phyloP scores from a whole-genome alignment of 2,888 invertebrate genomes.

The Hoplodrina blanda region DNA sequence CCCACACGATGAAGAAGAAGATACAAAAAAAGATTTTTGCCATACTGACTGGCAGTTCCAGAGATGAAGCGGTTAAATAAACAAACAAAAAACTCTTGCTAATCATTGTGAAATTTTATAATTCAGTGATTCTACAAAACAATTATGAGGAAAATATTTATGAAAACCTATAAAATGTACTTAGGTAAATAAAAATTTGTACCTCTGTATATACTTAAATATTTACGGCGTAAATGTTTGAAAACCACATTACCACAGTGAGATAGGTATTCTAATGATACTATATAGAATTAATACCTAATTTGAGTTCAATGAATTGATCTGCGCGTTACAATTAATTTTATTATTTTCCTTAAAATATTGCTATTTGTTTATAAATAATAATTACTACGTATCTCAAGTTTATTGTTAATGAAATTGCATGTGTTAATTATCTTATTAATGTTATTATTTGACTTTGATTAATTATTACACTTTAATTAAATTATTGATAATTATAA shows the following conservation, averaged over 20 bases:
- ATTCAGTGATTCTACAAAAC: background rate
- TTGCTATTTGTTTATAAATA: slow-evolving; percentile 27
- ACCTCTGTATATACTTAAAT: slow-evolving; percentile 11
- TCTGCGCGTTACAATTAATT: slow-evolving; percentile 37
- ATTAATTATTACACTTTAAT: slow-evolving; percentile 25
- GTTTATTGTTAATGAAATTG: slow-evolving; percentile 50
- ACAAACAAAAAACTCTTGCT: too few relatives aligned
- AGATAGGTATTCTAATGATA: slow-evolving; percentile 35
- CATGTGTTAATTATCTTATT: slow-evolving; percentile 50
- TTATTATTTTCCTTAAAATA: slow-evolving; percentile 55
- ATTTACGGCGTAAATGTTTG: slow-evolving; percentile 37
- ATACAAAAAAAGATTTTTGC: too few relatives aligned
- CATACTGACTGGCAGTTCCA: too few relatives aligned
- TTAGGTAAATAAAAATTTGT: slow-evolving; percentile 14
- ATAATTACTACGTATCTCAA: slow-evolving; percentile 9
- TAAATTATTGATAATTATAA: slow-evolving; percentile 23
- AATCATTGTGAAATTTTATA: too few relatives aligned
- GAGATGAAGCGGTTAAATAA: too few relatives aligned
- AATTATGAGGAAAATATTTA: slow-evolving; percentile 4
- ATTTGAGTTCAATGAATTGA: slow-evolving; percentile 55
- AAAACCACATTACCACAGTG: slow-evolving; percentile 50
- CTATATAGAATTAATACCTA: slow-evolving; percentile 28
- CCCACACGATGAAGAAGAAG: too few relatives aligned
- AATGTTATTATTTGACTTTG: slow-evolving; percentile 28
- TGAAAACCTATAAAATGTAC: background rate